Evolutionary conservation across 53 echinoderm and acorn worm genomes (phyloP).

Genomic region (Astropecten irregularis): DNA sequence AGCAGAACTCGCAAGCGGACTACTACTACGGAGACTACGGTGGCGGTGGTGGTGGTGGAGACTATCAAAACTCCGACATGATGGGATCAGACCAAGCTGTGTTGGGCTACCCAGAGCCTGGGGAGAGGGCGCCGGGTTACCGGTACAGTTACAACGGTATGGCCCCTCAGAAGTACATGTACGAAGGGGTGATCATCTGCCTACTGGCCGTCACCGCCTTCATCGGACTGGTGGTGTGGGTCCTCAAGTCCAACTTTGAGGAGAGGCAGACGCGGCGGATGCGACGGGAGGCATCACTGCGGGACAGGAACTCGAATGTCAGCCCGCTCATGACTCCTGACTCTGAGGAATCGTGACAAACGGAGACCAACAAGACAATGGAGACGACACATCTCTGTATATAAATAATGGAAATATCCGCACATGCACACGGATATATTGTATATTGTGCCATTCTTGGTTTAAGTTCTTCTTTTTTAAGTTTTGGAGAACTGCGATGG

Average conservation of each 20-base stretch:
- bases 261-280: slow-evolving; percentile 87
- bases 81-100: too few species aligned
- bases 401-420: too few species aligned
- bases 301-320: slow-evolving; percentile 71
- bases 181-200: slow-evolving; percentile 79
- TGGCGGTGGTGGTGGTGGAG: too few species aligned
- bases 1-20: neutral
- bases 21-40: neutral
- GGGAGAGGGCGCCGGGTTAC: neutral
- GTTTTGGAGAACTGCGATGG: too few species aligned
- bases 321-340: slow-evolving; percentile 45
- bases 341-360: slow-evolving; percentile 48
- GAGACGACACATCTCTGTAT: neutral
- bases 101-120: neutral
- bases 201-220: slow-evolving; percentile 85
- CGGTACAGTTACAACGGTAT: neutral
- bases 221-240: slow-evolving; percentile 88
- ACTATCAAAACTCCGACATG: too few species aligned
- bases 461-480: too few species aligned
- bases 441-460: too few species aligned
- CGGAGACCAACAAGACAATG: neutral
- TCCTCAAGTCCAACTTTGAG: slow-evolving; percentile 92
- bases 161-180: neutral
- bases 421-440: too few species aligned
- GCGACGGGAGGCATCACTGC: slow-evolving; percentile 85